Percentiles rank a stretch among this genome's conserved stretches.
These are phyloP conservation scores for human DNA, from an alignment of 2,113 vertebrate genomes.

Conservation along the genomic window GRCh38 chr7:3135501-3136000, in stretches of 20 bases:
- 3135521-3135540: background rate
- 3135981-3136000: background rate
- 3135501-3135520: background rate
- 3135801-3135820: conserved; percentile 72
- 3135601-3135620: background rate
- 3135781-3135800: conserved; percentile 59
- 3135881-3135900: conserved; percentile 48
- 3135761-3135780: conserved; percentile 65
- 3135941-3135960: background rate
- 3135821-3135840: conserved; percentile 64
- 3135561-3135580: conserved; percentile 26
- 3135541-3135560: background rate
- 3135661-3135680: conserved; percentile 28
- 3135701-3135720: conserved; percentile 56
- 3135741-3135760: conserved; percentile 59
- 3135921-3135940: conserved; percentile 25
- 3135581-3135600: conserved; percentile 28
- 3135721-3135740: background rate
- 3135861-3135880: conserved; percentile 76
- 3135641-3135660: conserved; percentile 32
- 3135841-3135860: conserved; percentile 78
- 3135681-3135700: conserved; percentile 56
- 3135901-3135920: conserved; percentile 44
- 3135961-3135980: background rate
- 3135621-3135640: background rate